Percentiles rank a stretch among this genome's conserved stretches.
phyloP scores from a whole-genome alignment of 2,113 vertebrate species.

The Dasyornis broadbenti region DNA sequence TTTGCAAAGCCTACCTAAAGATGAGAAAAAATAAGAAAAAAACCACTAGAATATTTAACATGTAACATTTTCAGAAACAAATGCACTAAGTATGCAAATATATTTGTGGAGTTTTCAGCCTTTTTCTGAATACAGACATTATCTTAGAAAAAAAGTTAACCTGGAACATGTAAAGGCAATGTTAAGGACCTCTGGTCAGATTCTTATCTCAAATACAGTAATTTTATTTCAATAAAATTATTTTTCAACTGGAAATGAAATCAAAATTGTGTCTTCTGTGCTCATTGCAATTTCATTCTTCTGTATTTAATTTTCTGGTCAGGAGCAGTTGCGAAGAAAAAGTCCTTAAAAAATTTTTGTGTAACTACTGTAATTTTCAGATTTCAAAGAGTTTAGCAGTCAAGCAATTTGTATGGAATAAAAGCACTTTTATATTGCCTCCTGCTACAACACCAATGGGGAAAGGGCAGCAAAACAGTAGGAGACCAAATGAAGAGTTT shows the following conservation, averaged over 20 bases:
- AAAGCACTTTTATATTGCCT: conserved; percentile 52
- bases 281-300: conserved; percentile 26
- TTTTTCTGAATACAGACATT: not conserved
- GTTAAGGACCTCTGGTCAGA: not conserved
- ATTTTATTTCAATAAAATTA: not conserved
- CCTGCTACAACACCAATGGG: conserved; percentile 26
- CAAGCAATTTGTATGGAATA: conserved; percentile 50
- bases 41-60: not conserved
- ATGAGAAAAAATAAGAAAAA: not conserved
- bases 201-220: not conserved
- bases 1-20: not conserved
- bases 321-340: conserved; percentile 15
- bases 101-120: not conserved
- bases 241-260: not conserved
- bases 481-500: conserved; percentile 58
- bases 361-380: conserved; percentile 14
- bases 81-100: not conserved
- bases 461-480: conserved; percentile 64
- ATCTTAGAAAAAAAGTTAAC: not conserved
- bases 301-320: conserved; percentile 30
- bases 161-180: not conserved
- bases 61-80: not conserved
- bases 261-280: not conserved
- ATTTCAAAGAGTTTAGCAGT: conserved; percentile 43
- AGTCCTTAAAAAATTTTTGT: not conserved